These are phyloP conservation scores for Erythrolamprus reginae DNA, from an alignment of 2,113 vertebrate species.

Conservation along the genomic window DNA sequence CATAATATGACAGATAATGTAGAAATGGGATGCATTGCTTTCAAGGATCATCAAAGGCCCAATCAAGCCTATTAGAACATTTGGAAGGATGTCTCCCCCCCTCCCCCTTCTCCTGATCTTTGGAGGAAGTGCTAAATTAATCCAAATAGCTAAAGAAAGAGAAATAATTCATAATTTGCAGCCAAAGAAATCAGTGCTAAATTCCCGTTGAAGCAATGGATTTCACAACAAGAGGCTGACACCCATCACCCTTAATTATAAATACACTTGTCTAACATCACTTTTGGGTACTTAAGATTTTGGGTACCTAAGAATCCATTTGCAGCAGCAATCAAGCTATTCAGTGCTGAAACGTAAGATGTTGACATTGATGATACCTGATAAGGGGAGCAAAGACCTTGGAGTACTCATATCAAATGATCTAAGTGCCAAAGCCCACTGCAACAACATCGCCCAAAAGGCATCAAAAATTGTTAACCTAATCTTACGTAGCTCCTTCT, in stretches of 20 bases:
- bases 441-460: no score
- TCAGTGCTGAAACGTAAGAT: neutral
- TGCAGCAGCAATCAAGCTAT: neutral
- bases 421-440: no score
- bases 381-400: neutral
- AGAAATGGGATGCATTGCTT: neutral
- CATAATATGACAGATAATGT: neutral
- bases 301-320: neutral
- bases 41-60: neutral
- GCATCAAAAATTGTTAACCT: no score
- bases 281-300: neutral
- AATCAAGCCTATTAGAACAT: neutral
- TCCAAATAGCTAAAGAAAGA: neutral
- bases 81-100: neutral
- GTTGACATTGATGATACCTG: neutral
- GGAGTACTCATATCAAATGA: no score
- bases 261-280: neutral
- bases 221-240: neutral
- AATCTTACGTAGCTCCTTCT: no score
- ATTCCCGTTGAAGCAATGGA: neutral
- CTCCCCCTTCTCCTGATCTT: neutral
- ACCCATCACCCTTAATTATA: neutral
- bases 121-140: neutral
- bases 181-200: neutral
- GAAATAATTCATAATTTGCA: neutral